These are phyloP conservation scores for Epicampocera succincta DNA, from an alignment of 2,888 invertebrate genomes.

Conservation along the genomic window DNA sequence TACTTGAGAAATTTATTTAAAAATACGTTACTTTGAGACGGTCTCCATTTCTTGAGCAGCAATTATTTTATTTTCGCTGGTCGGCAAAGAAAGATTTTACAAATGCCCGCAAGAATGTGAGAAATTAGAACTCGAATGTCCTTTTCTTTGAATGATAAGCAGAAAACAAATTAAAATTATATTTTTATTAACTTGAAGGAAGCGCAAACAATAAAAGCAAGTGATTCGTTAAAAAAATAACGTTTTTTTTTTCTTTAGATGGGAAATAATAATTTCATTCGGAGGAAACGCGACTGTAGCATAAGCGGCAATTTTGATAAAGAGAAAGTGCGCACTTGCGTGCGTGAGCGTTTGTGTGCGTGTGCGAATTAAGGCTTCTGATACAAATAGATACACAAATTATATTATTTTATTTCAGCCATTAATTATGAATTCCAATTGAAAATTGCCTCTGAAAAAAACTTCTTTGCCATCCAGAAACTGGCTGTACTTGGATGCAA, in stretches of 20 bases:
- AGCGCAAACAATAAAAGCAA: not conserved
- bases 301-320: no score
- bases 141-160: constrained; percentile 40
- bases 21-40: constrained; percentile 68
- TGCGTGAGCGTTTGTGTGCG: no score
- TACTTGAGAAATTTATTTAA: constrained; percentile 65
- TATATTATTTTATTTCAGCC: no score
- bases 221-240: constrained; percentile 14
- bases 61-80: constrained; percentile 2
- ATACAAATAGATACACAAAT: no score
- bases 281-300: not conserved
- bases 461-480: no score
- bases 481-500: no score
- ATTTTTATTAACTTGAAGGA: constrained; percentile 3
- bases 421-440: no score
- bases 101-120: constrained; percentile 20
- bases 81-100: constrained; percentile 49
- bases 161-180: not conserved
- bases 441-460: no score
- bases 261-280: not conserved
- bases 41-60: constrained; percentile 23
- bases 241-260: constrained; percentile 5
- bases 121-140: constrained; percentile 53
- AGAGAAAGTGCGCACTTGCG: no score
- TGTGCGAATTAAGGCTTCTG: no score